Percentiles rank a stretch among this genome's conserved stretches.
Evolutionary conservation across 2,797 vertebrate species (phyloP).

Genomic region (Hylomyscus alleni): DNA sequence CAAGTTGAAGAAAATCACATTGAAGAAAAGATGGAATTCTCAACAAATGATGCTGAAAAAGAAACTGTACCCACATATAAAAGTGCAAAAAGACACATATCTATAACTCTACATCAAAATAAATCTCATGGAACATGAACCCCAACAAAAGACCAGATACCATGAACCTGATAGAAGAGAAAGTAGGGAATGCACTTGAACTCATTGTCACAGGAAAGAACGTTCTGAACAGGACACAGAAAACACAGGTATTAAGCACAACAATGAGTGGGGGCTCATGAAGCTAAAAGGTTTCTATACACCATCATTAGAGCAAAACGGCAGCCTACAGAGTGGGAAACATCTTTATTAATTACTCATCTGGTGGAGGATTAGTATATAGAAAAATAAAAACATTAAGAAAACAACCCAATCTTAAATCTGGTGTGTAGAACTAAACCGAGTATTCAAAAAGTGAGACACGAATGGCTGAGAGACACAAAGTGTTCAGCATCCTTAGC

Average conservation of each 20-base stretch:
- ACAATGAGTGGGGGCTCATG: neutral
- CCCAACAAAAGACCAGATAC: neutral
- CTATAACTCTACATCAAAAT: neutral
- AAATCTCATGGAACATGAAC: neutral
- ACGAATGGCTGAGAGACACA: neutral
- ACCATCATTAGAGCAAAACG: neutral
- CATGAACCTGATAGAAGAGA: neutral
- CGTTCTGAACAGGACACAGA: neutral
- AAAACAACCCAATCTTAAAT: neutral
- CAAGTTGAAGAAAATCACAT: neutral
- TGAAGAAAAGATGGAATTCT: neutral
- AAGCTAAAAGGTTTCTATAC: neutral
- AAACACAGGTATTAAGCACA: neutral
- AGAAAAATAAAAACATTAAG: neutral
- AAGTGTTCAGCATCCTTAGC: neutral
- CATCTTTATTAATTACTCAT: neutral
- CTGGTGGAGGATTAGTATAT: neutral
- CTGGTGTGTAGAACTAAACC: neutral
- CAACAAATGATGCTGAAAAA: too few relatives aligned
- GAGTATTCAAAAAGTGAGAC: neutral
- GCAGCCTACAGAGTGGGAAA: neutral
- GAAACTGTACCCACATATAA: neutral
- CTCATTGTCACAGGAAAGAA: neutral
- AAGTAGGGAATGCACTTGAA: neutral
- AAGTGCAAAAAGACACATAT: neutral